Evolutionary conservation across 2,797 vertebrate species (phyloP).

Genomic region (Aldrovandia affinis): DNA sequence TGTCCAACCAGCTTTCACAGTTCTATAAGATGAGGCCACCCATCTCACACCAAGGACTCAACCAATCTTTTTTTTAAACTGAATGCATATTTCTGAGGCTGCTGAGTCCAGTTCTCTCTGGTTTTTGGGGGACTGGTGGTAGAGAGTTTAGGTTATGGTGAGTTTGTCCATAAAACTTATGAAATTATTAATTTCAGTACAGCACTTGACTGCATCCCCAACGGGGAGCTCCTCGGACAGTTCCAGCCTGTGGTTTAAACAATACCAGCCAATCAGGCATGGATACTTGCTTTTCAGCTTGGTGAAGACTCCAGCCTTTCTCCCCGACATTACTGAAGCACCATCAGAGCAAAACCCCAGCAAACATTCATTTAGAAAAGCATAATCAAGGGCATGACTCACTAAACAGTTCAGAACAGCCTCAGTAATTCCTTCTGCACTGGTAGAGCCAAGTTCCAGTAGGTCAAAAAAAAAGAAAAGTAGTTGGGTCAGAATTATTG

Average conservation of each 20-base stretch:
- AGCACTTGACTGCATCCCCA: too few relatives aligned
- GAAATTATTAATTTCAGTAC: slow-evolving; percentile 25
- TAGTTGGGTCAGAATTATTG: too few relatives aligned
- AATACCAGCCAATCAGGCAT: slow-evolving; percentile 13
- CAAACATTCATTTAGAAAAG: slow-evolving; percentile 14
- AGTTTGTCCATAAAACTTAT: slow-evolving; percentile 25
- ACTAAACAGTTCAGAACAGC: slow-evolving; percentile 9
- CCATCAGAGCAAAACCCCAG: slow-evolving; percentile 27
- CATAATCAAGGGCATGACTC: slow-evolving; percentile 16
- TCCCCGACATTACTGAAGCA: slow-evolving; percentile 26
- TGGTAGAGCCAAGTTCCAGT: too few relatives aligned
- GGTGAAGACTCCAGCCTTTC: slow-evolving; percentile 30
- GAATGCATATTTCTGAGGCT: slow-evolving; percentile 16
- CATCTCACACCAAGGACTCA: slow-evolving; percentile 19
- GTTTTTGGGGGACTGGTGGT: slow-evolving; percentile 8
- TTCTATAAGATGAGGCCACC: slow-evolving; percentile 19
- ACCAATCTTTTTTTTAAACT: slow-evolving; percentile 16
- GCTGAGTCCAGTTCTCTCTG: too few relatives aligned
- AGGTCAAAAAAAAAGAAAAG: too few relatives aligned
- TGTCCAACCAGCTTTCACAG: slow-evolving; percentile 21
- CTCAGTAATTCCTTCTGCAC: slow-evolving; percentile 22
- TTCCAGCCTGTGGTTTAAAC: slow-evolving; percentile 25
- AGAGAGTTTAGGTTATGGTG: slow-evolving; percentile 12
- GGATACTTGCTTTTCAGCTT: slow-evolving; percentile 14
- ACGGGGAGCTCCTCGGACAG: slow-evolving; percentile 8